These are phyloP conservation scores for Noturus placidus DNA, from an alignment of 2,113 vertebrate genomes.

Conservation along the genomic window DNA sequence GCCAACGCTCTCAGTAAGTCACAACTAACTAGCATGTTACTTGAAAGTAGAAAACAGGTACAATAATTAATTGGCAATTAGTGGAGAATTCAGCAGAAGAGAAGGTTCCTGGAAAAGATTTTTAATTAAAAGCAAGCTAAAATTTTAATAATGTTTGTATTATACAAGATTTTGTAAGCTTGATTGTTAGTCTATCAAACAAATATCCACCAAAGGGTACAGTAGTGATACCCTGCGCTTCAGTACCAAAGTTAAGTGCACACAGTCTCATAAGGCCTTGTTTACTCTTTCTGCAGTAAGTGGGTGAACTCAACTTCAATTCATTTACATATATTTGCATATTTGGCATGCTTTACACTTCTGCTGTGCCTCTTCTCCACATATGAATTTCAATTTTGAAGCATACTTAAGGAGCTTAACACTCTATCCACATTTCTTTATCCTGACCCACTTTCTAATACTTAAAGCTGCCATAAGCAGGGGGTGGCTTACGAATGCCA, in stretches of 20 bases:
- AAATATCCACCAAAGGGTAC: slow-evolving; percentile 15
- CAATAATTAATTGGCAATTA: slow-evolving; percentile 77
- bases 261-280: slow-evolving; percentile 30
- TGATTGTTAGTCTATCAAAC: slow-evolving; percentile 35
- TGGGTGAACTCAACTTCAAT: slow-evolving; percentile 33
- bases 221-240: not conserved
- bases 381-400: slow-evolving; percentile 43
- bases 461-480: slow-evolving; percentile 58
- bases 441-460: slow-evolving; percentile 82
- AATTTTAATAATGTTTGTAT: slow-evolving; percentile 61
- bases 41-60: slow-evolving; percentile 72
- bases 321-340: slow-evolving; percentile 51
- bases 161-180: slow-evolving; percentile 50
- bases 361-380: slow-evolving; percentile 26
- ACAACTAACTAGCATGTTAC: slow-evolving; percentile 68
- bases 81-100: slow-evolving; percentile 40
- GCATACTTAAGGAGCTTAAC: slow-evolving; percentile 53
- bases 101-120: slow-evolving; percentile 41
- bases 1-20: slow-evolving; percentile 62
- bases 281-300: slow-evolving; percentile 37
- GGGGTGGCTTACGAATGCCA: not conserved
- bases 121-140: slow-evolving; percentile 68
- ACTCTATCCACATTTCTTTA: slow-evolving; percentile 48
- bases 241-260: slow-evolving; percentile 30
- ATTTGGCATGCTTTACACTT: slow-evolving; percentile 41